Evolutionary conservation across 2,113 vertebrate species (phyloP).

Genomic region (Archocentrus centrarchus): DNA sequence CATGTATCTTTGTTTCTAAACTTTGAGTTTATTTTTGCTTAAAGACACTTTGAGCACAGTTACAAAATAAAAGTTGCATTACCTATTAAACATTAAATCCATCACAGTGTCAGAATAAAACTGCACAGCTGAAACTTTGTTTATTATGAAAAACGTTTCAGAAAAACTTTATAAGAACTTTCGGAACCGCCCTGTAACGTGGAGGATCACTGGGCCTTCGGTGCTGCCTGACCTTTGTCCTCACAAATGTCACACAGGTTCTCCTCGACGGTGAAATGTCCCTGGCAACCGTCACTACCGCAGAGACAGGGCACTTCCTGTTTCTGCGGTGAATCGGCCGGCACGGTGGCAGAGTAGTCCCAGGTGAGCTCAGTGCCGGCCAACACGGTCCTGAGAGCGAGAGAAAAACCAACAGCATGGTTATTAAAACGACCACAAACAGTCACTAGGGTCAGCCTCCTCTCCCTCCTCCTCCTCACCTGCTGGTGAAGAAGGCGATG

Average conservation of each 20-base stretch:
- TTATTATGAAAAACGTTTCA: not conserved
- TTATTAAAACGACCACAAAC: not conserved
- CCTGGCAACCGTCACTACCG: constrained; percentile 82
- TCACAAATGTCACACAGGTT: constrained; percentile 34
- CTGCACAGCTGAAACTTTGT: not conserved
- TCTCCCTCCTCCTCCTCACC: constrained; percentile 75
- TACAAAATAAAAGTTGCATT: constrained; percentile 2
- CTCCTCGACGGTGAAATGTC: constrained; percentile 72
- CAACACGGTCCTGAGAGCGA: constrained; percentile 83
- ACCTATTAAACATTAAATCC: not conserved
- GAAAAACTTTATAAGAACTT: not conserved
- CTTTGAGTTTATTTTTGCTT: not conserved
- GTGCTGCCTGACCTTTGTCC: not conserved
- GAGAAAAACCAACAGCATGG: not conserved
- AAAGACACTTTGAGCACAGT: not conserved
- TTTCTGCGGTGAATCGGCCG: constrained; percentile 77
- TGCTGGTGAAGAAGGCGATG: constrained; percentile 93
- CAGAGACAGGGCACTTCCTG: constrained; percentile 88
- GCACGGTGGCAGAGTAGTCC: constrained; percentile 85
- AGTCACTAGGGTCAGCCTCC: not conserved
- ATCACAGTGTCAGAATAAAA: not conserved
- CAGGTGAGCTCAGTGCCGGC: constrained; percentile 93
- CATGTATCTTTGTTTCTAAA: not conserved
- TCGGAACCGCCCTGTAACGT: not conserved
- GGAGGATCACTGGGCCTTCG: not conserved